A percentile compares a stretch with the other conserved stretches of the same genome.
Conservation (phyloP, 2,797 vertebrate species). For the Myotis pilosus region DNA sequence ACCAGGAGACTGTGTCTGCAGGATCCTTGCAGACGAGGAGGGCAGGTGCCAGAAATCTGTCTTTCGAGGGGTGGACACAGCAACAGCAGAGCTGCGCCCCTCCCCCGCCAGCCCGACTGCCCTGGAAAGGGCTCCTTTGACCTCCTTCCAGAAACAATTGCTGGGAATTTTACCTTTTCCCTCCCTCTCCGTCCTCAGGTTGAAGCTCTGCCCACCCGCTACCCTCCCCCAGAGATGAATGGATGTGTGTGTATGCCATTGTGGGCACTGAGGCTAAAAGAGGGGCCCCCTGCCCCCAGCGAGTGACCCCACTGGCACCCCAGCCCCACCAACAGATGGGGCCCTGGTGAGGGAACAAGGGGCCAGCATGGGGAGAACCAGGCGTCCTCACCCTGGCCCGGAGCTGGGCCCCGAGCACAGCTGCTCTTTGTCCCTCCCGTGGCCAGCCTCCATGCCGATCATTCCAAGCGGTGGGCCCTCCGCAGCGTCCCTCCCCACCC, state of each 20-base stretch:
- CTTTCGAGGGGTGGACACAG: not conserved
- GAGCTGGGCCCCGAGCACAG: not conserved
- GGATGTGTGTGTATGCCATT: not conserved
- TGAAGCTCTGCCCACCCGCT: not conserved
- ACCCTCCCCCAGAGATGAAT: not conserved
- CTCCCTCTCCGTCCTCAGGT: not conserved
- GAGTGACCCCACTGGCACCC: not conserved
- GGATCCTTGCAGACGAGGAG: not conserved
- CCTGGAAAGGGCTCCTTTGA: not conserved
- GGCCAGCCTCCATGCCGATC: not conserved
- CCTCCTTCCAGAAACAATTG: slow-evolving; percentile 11
- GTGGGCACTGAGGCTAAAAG: not conserved
- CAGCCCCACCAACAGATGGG: not conserved
- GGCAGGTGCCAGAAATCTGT: not conserved
- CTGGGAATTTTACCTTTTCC: not conserved
- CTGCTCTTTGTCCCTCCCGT: slow-evolving; percentile 30
- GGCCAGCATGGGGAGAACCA: not conserved
- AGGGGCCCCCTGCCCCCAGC: not conserved
- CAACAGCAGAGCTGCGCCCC: rapidly evolving
- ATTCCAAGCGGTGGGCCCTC: not conserved
- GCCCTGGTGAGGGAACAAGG: not conserved
- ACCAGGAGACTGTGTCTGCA: not conserved
- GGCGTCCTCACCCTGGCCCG: not conserved
- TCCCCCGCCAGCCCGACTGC: not conserved
- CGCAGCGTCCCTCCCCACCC: not conserved